Evolutionary conservation across 2,888 invertebrate species (phyloP).

Genomic region (Sinodicranocentrus sp.): DNA sequence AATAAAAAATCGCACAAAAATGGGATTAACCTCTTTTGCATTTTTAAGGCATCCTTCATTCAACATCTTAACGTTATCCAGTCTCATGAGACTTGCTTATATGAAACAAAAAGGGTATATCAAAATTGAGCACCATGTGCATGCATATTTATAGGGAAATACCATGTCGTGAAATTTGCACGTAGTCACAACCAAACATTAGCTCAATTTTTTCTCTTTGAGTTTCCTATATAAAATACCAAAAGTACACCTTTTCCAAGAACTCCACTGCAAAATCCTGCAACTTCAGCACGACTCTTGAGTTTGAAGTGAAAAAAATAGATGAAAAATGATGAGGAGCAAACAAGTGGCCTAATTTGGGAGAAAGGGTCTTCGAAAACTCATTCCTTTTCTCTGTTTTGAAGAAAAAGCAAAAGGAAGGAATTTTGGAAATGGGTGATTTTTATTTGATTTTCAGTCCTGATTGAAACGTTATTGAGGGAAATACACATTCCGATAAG

Average conservation of each 20-base stretch:
- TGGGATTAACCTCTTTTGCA: too few species aligned
- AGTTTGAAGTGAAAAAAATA: too few species aligned
- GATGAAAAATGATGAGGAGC: not conserved
- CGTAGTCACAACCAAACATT: conserved; percentile 19
- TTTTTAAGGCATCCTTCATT: too few species aligned
- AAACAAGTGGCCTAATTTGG: conserved; percentile 26
- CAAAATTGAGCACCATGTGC: too few species aligned
- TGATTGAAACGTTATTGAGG: not conserved
- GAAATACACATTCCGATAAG: not conserved
- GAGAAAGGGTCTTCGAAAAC: not conserved
- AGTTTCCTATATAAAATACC: too few species aligned
- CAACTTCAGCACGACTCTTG: too few species aligned
- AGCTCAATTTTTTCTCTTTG: not conserved
- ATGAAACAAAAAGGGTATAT: too few species aligned
- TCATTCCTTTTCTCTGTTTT: conserved; percentile 4
- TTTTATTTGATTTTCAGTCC: conserved; percentile 21
- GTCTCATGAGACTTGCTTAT: too few species aligned
- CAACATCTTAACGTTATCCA: too few species aligned
- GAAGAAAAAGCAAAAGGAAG: not conserved
- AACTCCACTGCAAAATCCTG: too few species aligned
- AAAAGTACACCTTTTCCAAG: not conserved
- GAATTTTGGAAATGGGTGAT: not conserved
- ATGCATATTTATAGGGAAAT: too few species aligned
- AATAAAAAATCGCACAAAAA: too few species aligned
- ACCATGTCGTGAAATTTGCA: conserved; percentile 8